A percentile compares a stretch with the other conserved stretches of the same genome.
phyloP scores from a whole-genome alignment of 2,797 vertebrate species.

The Bovichtus diacanthus region DNA sequence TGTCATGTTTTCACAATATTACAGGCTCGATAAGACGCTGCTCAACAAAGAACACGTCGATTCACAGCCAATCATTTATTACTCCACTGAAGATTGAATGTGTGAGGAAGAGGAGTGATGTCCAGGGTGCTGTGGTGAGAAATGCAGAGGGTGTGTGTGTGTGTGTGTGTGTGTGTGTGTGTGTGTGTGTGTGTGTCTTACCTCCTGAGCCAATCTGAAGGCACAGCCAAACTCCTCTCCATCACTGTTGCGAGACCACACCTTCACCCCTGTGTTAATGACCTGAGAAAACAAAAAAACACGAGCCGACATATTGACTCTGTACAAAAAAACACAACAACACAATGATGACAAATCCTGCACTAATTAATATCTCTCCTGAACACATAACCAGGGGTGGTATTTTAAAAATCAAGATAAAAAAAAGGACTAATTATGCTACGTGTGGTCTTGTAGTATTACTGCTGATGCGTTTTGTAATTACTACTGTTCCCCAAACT shows the following conservation, averaged over 20 bases:
- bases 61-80: neutral
- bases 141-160: neutral
- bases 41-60: neutral
- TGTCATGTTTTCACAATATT: conserved; percentile 10
- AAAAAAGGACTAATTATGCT: neutral
- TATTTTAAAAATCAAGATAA: conserved; percentile 16
- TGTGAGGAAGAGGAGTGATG: neutral
- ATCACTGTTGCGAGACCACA: conserved; percentile 95
- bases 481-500: conserved; percentile 21
- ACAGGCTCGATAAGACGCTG: neutral
- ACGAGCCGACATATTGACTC: neutral
- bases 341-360: neutral
- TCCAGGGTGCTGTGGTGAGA: neutral
- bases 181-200: conserved; percentile 66
- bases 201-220: conserved; percentile 98
- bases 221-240: conserved; percentile 96
- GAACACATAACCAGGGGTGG: neutral
- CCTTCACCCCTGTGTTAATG: conserved; percentile 98
- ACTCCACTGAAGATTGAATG: neutral
- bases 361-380: neutral
- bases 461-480: conserved; percentile 23
- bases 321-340: neutral
- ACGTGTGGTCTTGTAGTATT: neutral
- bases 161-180: neutral
- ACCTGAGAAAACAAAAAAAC: conserved; percentile 83